These are phyloP conservation scores for Apaloderma vittatum DNA, from an alignment of 2,113 vertebrate species.

Conservation along the genomic window DNA sequence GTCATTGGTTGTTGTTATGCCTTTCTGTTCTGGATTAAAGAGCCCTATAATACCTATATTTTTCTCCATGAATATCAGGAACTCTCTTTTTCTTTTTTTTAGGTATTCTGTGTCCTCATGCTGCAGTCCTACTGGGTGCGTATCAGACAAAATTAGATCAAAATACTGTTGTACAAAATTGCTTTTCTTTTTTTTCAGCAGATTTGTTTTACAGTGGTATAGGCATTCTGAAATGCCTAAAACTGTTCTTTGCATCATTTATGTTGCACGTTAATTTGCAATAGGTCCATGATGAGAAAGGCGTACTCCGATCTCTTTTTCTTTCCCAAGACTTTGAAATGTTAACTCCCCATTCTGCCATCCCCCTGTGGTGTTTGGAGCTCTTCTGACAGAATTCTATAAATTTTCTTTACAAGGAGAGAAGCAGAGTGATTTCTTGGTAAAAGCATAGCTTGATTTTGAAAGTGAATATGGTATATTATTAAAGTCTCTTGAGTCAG, in stretches of 20 bases:
- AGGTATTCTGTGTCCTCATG: not conserved
- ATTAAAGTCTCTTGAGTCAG: not conserved
- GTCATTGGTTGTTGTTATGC: not conserved
- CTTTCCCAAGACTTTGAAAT: not conserved
- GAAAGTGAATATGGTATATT: not conserved
- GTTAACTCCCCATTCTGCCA: not conserved
- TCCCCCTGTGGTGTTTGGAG: not conserved
- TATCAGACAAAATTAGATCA: not conserved
- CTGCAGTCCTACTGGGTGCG: not conserved
- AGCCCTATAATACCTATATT: not conserved
- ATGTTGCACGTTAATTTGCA: not conserved
- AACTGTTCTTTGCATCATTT: not conserved
- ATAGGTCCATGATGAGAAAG: not conserved
- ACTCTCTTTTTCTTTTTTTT: not conserved
- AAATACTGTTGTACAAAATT: not conserved
- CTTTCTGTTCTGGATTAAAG: not conserved
- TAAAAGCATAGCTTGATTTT: not conserved
- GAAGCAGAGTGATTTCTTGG: not conserved
- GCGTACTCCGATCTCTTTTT: not conserved
- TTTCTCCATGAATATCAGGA: not conserved
- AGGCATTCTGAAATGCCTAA: not conserved
- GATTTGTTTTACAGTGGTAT: not conserved
- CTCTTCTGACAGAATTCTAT: not conserved
- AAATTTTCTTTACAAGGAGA: not conserved
- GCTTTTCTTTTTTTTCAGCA: not conserved